A percentile compares a stretch with the other conserved stretches of the same genome.
Conservation (phyloP, 2,888 invertebrate genomes). For the Drosophila seclusa region DNA sequence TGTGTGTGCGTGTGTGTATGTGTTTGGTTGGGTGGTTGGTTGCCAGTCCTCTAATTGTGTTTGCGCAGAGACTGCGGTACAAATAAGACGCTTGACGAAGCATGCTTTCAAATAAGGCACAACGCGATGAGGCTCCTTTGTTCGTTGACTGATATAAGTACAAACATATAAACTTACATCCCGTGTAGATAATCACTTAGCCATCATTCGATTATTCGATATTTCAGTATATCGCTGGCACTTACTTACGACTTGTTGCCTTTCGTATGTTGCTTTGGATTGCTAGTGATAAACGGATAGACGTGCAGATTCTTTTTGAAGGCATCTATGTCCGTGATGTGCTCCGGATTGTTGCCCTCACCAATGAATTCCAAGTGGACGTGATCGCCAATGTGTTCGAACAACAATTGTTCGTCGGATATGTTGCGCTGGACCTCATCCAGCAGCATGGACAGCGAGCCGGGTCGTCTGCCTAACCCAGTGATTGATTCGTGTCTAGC, state of each 20-base stretch:
- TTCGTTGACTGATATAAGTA: background rate
- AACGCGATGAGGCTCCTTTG: background rate
- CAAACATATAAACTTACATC: background rate
- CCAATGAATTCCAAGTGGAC: conserved; percentile 47
- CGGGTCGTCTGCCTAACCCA: conserved; percentile 14
- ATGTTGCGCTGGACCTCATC: conserved; percentile 54
- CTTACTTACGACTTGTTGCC: conserved; percentile 11
- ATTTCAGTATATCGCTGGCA: background rate
- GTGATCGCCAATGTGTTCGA: conserved; percentile 46
- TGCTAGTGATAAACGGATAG: conserved; percentile 44
- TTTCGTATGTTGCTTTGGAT: conserved; percentile 36
- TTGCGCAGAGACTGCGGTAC: conserved; percentile 41
- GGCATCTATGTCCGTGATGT: conserved; percentile 48
- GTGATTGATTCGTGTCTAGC: conserved; percentile 4
- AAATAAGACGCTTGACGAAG: conserved; percentile 26
- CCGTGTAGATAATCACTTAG: background rate
- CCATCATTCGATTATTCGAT: conserved; percentile 1
- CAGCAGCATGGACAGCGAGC: conserved; percentile 44
- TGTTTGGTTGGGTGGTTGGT: conserved; percentile 1
- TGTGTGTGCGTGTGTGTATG: conserved; percentile 5
- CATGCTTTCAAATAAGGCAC: conserved; percentile 7
- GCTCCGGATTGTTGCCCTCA: conserved; percentile 23
- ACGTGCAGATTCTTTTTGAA: conserved; percentile 48
- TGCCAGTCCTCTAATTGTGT: conserved; percentile 54
- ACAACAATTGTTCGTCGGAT: conserved; percentile 51